phyloP scores from a whole-genome alignment of 2,888 invertebrate genomes.

The Lasius platythorax region DNA sequence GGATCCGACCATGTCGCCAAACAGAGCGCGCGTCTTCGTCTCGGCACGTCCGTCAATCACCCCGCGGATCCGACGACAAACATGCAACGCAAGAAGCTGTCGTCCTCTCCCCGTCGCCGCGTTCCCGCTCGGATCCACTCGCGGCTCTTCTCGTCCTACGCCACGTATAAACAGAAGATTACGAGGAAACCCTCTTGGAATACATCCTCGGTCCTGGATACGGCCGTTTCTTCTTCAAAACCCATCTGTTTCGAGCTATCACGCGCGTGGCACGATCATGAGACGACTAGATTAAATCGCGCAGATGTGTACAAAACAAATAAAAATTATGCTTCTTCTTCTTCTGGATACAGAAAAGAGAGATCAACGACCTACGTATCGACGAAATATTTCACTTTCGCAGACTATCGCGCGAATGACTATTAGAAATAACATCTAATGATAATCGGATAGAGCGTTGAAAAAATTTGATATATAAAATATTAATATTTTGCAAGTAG shows the following conservation, averaged over 20 bases:
- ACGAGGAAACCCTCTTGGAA: conserved; percentile 71
- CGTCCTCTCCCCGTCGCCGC: conserved; percentile 19
- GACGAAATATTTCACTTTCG: not conserved
- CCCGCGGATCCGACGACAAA: conserved; percentile 69
- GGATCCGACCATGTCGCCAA: conserved; percentile 67
- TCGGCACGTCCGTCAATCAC: conserved; percentile 74
- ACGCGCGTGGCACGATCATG: conserved; percentile 67
- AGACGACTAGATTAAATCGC: conserved; percentile 42
- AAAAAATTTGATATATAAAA: not conserved
- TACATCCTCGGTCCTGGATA: conserved; percentile 64
- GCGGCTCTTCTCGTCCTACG: conserved; percentile 47
- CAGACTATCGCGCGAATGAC: not conserved
- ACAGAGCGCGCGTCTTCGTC: conserved; percentile 69
- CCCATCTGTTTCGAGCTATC: conserved; percentile 59
- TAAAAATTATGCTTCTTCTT: conserved; percentile 26
- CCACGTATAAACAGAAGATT: conserved; percentile 69
- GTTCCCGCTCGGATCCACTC: conserved; percentile 34
- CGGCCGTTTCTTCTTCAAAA: conserved; percentile 63
- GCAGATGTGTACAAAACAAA: conserved; percentile 27
- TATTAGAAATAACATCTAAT: not conserved
- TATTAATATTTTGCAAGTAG: not conserved
- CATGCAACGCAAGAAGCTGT: conserved; percentile 75
- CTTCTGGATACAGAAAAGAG: not conserved
- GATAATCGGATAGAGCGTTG: not conserved
- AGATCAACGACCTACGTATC: conserved; percentile 8